Base-by-base conservation (phyloP, 2,113 vertebrate species). In the Plecturocebus donacophilus region DNA sequence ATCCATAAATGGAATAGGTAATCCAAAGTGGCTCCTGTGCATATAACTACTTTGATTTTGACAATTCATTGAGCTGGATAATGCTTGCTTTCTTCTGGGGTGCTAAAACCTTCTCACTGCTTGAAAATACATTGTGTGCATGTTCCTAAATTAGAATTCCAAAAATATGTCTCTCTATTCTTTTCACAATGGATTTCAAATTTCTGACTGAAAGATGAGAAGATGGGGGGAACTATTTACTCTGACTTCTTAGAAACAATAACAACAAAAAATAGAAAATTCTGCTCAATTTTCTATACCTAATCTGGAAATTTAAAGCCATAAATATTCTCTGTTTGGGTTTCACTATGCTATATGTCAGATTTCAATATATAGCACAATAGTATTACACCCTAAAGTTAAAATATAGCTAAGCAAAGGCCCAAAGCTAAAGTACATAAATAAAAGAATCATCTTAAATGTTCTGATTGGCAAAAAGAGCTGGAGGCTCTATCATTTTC, bases 21-120 rank as follows among this genome's bases (percentile, higher is more conserved):
- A 82, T 35, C 45, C n/a, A 84, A 85, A 75, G 73, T 76, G 47
- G 23, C 9, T 89, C 20, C 9, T 70, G 14, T 87, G 35, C 25
- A 52, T 80, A 66, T 19, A 93, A 35, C 3, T 91, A 47, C 47
- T 84, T 87, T 87, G 76, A 95, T 93, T 91, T 95, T 90, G 75
- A 96, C 38, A 79, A 71, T 58, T 79, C 82, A 80, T 83, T 97
- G 76, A 97, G 47, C 61, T 95, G 70, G 7, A 95, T 87, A 87
- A 83, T 70, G 47, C 21, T 81, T 91, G 32, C 35, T 85, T 75
- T 95, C 70, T 54, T n/a, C 12, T 35, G 23, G 5, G n/a, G 42
- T 91, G 42, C 47, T 97, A 80, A 85, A 92, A 88, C 0, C 27
- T 88, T 82, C 77, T 84, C 54, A 38, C 3, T 91, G 49, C 49